These are phyloP conservation scores for Abscondita cerata DNA, from an alignment of 2,888 invertebrate genomes.

Conservation along the genomic window DNA sequence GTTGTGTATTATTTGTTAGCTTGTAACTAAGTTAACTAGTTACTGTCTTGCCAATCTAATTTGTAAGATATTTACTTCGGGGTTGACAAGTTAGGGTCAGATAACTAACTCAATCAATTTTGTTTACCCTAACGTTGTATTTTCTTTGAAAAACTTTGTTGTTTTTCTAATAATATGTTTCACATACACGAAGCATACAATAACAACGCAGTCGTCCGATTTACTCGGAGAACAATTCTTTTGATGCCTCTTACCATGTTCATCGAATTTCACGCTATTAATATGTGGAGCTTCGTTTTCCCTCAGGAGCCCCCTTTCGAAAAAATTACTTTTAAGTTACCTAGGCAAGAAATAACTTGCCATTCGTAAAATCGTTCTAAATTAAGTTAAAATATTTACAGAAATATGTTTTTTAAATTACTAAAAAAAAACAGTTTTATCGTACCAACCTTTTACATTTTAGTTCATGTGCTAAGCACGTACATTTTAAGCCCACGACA, in stretches of 20 bases:
- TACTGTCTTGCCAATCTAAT: slow-evolving; percentile 40
- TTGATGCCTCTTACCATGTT: slow-evolving; percentile 2
- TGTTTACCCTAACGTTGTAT: slow-evolving; percentile 33
- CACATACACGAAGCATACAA: slow-evolving; percentile 2
- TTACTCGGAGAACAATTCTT: background rate
- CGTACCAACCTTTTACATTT: background rate
- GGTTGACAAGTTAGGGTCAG: slow-evolving; percentile 42
- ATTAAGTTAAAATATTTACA: too few species aligned
- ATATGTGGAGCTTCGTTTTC: background rate
- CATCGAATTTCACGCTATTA: slow-evolving; percentile 10
- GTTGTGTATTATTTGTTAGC: slow-evolving; percentile 22
- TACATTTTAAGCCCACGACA: background rate
- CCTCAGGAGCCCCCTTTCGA: background rate
- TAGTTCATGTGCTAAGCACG: background rate
- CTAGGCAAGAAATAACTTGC: background rate
- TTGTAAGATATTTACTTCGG: slow-evolving; percentile 41
- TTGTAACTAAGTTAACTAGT: slow-evolving; percentile 39
- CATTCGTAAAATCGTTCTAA: background rate
- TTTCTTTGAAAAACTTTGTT: slow-evolving; percentile 24
- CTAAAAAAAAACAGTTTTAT: background rate
- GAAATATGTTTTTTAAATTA: background rate
- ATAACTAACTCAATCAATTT: slow-evolving; percentile 36
- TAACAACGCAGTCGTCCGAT: slow-evolving; percentile 7
- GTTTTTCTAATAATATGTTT: slow-evolving; percentile 14
- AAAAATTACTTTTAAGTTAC: background rate